Evolutionary conservation across 2,888 invertebrate species (phyloP), one percentile per base, ranked within the genome.

Genomic region (Laothoe populi): DNA sequence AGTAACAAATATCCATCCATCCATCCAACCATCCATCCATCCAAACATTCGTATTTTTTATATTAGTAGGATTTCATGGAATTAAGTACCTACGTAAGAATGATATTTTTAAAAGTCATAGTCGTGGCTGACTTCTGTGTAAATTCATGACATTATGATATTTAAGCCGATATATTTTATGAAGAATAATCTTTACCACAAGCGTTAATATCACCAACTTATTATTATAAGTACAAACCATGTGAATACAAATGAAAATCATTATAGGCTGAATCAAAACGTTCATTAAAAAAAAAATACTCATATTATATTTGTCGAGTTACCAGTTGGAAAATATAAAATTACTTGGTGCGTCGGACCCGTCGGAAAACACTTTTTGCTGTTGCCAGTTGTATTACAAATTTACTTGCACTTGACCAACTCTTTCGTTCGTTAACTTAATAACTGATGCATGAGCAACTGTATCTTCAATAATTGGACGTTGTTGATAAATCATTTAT

Each of bases 231-330:
- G n/a, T n/a, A n/a, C n/a, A n/a, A n/a, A n/a, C n/a, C n/a, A n/a
- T n/a, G n/a, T n/a, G n/a, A 46, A 23, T 19, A 21, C 13, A 19
- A 35, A 35, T 35, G 31, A 19, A 11, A 11, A 13, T 35, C 31
- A 53, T 24, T 16, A 35, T 53, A 53, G 35, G 40, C 59, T 42
- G 59, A 57, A 61, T 46, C 2, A 59, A 63, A 70, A 77, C 72
- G 73, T 72, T 76, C 71, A 74, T 75, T 76, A 78, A 77, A 74
- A 72, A 74, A 68, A 67, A 69, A 70, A 70, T 66, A 71, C 74
- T 65, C 74, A 76, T 78, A 70, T 70, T 73, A 68, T 59, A 66
- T 57, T 62, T 38, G 59, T 60, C 63, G 53, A 19, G 63, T 60
- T 62, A 59, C 66, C 73, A 72, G 70, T 76, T 72, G 66, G 57